These are phyloP conservation scores for Myxocyprinus asiaticus DNA, from an alignment of 2,113 vertebrate species.

Conservation along the genomic window DNA sequence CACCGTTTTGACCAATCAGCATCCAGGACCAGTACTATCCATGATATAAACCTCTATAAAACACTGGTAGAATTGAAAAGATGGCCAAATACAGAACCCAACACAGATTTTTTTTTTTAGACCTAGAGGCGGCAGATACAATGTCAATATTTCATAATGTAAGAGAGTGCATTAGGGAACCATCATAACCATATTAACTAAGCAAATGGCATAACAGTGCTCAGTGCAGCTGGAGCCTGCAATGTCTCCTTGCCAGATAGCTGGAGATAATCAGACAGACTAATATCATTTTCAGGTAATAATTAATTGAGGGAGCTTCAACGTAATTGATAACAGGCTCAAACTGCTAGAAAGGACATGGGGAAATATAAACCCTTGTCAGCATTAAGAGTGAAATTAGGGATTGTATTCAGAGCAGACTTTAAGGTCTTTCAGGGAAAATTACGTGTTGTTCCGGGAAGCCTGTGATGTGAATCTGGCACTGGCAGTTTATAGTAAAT, in stretches of 20 bases:
- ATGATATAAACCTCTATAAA: too few species aligned
- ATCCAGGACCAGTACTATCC: too few species aligned
- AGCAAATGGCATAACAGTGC: not conserved
- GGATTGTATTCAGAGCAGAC: not conserved
- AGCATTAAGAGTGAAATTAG: slow-evolving; percentile 5
- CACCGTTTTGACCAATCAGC: too few species aligned
- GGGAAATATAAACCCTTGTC: not conserved
- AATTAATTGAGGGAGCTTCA: slow-evolving; percentile 4
- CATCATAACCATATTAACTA: slow-evolving; percentile 26
- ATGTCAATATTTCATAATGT: not conserved
- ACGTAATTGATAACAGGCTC: not conserved
- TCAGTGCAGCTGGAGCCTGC: not conserved
- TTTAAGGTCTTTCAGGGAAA: slow-evolving; percentile 1
- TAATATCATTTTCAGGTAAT: slow-evolving; percentile 4
- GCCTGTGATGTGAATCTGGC: slow-evolving; percentile 15
- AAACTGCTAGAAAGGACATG: not conserved
- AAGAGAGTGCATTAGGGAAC: not conserved
- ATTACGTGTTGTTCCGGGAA: slow-evolving; percentile 34
- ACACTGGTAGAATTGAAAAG: too few species aligned
- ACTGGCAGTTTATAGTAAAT: slow-evolving; percentile 21
- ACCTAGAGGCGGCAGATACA: too few species aligned
- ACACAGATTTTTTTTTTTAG: too few species aligned
- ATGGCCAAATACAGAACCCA: too few species aligned
- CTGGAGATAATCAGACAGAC: not conserved
- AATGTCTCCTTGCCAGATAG: not conserved